These are phyloP conservation scores for Bovichtus diacanthus DNA, from an alignment of 2,797 vertebrate genomes.

Conservation along the genomic window DNA sequence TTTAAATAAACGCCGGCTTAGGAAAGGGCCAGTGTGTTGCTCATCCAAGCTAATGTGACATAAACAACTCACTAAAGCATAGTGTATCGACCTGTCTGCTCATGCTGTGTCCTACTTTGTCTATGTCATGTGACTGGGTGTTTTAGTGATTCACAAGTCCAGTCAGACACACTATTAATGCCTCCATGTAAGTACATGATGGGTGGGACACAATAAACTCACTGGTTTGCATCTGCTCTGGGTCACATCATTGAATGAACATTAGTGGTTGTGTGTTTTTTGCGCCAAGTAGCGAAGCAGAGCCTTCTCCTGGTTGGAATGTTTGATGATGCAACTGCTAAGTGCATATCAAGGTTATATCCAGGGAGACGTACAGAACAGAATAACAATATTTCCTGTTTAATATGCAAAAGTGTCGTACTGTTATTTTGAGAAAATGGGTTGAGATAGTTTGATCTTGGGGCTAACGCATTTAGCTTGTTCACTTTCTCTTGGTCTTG, in stretches of 20 bases:
- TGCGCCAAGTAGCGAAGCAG: constrained; percentile 25
- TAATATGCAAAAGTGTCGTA: constrained; percentile 25
- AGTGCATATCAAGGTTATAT: constrained; percentile 45
- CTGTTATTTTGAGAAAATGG: constrained; percentile 29
- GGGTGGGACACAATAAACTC: constrained; percentile 34
- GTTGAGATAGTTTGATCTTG: constrained; percentile 15
- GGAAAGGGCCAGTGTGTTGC: constrained; percentile 3
- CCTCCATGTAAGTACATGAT: constrained; percentile 26
- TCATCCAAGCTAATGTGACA: constrained; percentile 5
- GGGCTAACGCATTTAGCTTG: neutral
- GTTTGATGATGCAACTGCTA: constrained; percentile 47
- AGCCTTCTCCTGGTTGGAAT: constrained; percentile 4
- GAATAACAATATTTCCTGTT: constrained; percentile 31
- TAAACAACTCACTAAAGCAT: constrained; percentile 10
- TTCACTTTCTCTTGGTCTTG: neutral
- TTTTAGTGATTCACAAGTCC: constrained; percentile 33
- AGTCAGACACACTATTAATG: constrained; percentile 24
- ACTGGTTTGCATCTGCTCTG: constrained; percentile 20
- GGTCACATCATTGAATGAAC: constrained; percentile 44
- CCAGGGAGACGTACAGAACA: neutral
- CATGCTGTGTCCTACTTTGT: constrained; percentile 28
- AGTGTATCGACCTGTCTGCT: constrained; percentile 38
- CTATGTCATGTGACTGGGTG: constrained; percentile 16
- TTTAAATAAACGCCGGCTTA: constrained; percentile 40
- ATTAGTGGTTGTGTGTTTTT: constrained; percentile 49